A percentile compares a stretch with the other conserved stretches of the same genome.
These are phyloP conservation scores for Acleris literana DNA, from an alignment of 2,888 invertebrate genomes.

Conservation along the genomic window DNA sequence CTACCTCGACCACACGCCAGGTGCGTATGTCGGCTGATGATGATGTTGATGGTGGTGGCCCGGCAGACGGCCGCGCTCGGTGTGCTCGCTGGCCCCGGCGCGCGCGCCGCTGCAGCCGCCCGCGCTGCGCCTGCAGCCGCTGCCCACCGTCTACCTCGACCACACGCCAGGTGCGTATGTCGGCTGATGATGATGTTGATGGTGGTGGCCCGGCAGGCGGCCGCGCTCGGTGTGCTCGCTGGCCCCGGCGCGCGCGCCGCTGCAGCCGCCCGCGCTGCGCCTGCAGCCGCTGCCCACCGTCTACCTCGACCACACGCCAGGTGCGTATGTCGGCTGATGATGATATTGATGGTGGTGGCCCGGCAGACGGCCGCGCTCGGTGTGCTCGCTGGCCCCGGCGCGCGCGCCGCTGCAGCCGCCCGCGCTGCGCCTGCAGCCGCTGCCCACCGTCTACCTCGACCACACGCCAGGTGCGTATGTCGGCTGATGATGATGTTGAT, in stretches of 20 bases:
- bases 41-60: too few species aligned
- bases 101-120: conserved; percentile 75
- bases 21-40: conserved; percentile 41
- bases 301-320: conserved; percentile 48
- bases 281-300: conserved; percentile 88
- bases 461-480: conserved; percentile 45
- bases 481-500: too few species aligned
- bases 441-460: conserved; percentile 84
- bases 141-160: conserved; percentile 84
- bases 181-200: too few species aligned
- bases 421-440: conserved; percentile 86
- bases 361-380: conserved; percentile 75
- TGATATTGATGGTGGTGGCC: too few species aligned
- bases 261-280: conserved; percentile 83
- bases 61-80: conserved; percentile 75
- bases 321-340: conserved; percentile 41
- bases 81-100: conserved; percentile 77
- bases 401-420: conserved; percentile 75
- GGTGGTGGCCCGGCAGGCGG: too few species aligned
- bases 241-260: conserved; percentile 64
- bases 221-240: conserved; percentile 85
- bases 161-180: conserved; percentile 45
- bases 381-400: conserved; percentile 77
- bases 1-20: conserved; percentile 48
- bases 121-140: conserved; percentile 86